Evolutionary conservation across 2,888 invertebrate genomes (phyloP).

Genomic region (Blastobasis lacticolella): DNA sequence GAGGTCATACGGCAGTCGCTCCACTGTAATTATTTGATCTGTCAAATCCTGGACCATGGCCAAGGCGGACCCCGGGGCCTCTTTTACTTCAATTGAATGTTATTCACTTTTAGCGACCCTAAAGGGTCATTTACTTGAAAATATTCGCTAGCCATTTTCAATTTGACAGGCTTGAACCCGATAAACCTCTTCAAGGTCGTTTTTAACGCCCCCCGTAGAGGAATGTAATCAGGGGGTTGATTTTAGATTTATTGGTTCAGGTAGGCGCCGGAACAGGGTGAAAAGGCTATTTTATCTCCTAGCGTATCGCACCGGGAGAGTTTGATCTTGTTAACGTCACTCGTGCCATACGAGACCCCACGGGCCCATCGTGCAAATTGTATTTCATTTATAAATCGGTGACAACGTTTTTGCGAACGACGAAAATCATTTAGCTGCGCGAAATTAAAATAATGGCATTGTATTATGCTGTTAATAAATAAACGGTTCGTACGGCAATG

Average conservation of each 20-base stretch:
- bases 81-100: no score
- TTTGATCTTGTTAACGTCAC: neutral
- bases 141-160: no score
- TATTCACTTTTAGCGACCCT: no score
- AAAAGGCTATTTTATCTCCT: neutral
- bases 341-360: neutral
- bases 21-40: no score
- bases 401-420: neutral
- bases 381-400: neutral
- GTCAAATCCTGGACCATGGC: no score
- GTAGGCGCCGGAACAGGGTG: neutral
- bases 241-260: slow-evolving; percentile 16
- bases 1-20: no score
- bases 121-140: no score
- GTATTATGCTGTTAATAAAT: no score
- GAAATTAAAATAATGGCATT: no score
- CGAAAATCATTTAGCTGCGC: neutral
- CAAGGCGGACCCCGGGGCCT: no score
- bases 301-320: neutral
- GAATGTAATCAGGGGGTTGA: slow-evolving; percentile 13
- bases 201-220: slow-evolving; percentile 7
- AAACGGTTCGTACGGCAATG: no score
- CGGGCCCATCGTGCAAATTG: neutral
- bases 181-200: neutral
- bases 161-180: neutral